Conservation (phyloP, 2,888 invertebrate genomes). For the Callyntrura sp. region DNA sequence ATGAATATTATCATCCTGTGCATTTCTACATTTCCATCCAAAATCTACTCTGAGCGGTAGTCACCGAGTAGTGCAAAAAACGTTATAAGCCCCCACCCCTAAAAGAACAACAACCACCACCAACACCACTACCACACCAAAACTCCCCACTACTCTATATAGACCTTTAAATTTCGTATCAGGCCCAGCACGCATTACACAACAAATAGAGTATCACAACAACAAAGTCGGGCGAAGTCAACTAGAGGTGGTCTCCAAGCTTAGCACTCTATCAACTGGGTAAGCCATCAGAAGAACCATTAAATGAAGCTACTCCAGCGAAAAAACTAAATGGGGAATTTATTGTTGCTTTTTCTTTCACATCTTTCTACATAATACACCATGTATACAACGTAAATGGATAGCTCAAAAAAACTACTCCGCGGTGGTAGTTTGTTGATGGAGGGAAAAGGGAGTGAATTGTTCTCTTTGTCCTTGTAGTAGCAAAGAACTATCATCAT, state of each 20-base stretch:
- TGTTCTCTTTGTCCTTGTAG: background rate
- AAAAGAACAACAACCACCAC: constrained; percentile 4
- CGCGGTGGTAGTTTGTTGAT: background rate
- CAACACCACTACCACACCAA: background rate
- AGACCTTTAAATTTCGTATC: background rate
- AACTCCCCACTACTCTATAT: background rate
- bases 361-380: too few species aligned
- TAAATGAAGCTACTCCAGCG: background rate
- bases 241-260: background rate
- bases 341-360: background rate
- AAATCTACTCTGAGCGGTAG: too few species aligned
- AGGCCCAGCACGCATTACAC: background rate
- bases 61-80: too few species aligned
- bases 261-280: constrained; percentile 25
- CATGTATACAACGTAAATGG: too few species aligned
- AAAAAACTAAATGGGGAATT: background rate
- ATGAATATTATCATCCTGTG: constrained; percentile 28
- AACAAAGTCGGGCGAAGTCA: constrained; percentile 5
- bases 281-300: too few species aligned
- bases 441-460: background rate
- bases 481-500: constrained; percentile 1
- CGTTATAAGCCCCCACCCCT: constrained; percentile 43
- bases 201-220: too few species aligned
- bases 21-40: constrained; percentile 3
- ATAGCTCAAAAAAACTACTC: background rate